phyloP scores from a whole-genome alignment of 35 echinoderm and acorn worm genomes.

The Ptychodera flava region DNA sequence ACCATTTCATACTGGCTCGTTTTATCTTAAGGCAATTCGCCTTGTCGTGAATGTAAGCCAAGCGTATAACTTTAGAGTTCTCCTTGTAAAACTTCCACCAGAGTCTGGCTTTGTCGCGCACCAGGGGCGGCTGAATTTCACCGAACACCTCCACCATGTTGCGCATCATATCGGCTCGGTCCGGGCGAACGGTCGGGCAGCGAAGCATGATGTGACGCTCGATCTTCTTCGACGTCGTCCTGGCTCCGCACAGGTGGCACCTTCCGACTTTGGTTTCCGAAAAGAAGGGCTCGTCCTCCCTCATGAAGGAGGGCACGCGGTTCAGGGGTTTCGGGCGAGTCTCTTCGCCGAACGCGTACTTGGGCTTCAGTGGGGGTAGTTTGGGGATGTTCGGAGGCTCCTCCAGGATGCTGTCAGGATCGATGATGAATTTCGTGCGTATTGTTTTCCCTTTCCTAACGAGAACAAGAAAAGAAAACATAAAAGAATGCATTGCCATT shows the following conservation, averaged over 20 bases:
- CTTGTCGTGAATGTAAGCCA: neutral
- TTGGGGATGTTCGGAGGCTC: too few species aligned
- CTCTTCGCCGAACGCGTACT: too few species aligned
- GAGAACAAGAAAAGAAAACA: too few species aligned
- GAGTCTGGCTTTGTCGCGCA: neutral
- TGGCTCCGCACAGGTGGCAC: neutral
- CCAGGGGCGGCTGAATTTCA: neutral
- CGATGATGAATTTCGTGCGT: neutral
- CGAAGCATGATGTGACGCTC: neutral
- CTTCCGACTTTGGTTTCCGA: neutral
- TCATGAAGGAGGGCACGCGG: neutral
- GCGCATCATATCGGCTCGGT: neutral
- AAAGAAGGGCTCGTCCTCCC: neutral
- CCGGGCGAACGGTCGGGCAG: neutral
- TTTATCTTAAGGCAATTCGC: neutral
- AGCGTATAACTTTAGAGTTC: neutral
- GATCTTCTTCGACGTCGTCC: neutral
- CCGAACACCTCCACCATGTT: neutral
- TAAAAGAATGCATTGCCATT: too few species aligned
- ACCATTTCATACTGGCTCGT: neutral
- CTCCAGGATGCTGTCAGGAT: neutral
- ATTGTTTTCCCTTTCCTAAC: too few species aligned
- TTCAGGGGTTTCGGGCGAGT: too few species aligned
- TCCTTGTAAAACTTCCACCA: neutral
- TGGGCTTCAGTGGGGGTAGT: too few species aligned